These are phyloP conservation scores for Leuciscus idus DNA, from an alignment of 2,113 vertebrate species.

Conservation along the genomic window DNA sequence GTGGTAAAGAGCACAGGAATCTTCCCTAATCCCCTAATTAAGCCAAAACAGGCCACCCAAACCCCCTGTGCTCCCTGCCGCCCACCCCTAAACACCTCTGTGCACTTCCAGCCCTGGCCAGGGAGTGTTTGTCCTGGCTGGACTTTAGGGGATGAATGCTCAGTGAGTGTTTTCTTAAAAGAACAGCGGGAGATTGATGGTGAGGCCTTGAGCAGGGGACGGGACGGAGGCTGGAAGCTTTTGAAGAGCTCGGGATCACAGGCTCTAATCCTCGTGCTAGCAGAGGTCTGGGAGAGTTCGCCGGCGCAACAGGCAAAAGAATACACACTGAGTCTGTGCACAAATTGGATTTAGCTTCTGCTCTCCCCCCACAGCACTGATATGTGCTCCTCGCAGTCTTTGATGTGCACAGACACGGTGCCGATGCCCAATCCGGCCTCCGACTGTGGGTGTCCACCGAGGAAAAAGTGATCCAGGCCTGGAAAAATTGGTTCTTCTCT, in stretches of 20 bases:
- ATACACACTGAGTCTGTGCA: conserved; percentile 66
- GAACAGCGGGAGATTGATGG: conserved; percentile 32
- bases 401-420: neutral
- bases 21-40: conserved; percentile 79
- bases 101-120: conserved; percentile 74
- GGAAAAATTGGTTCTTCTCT: neutral
- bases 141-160: conserved; percentile 69
- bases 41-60: conserved; percentile 66
- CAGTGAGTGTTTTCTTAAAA: conserved; percentile 38
- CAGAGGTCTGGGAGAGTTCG: conserved; percentile 76
- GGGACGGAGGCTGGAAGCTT: conserved; percentile 23
- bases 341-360: conserved; percentile 73
- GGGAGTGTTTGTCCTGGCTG: conserved; percentile 78
- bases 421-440: neutral
- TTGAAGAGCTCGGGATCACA: conserved; percentile 71
- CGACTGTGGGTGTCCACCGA: too few species aligned
- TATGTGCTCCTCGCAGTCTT: neutral
- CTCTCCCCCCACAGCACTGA: conserved; percentile 34
- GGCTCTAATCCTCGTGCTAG: conserved; percentile 73
- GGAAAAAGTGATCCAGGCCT: neutral
- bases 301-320: conserved; percentile 26
- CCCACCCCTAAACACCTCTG: conserved; percentile 52
- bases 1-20: conserved; percentile 79
- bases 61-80: conserved; percentile 50
- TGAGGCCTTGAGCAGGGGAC: conserved; percentile 17